Percentiles rank a stretch among this genome's conserved stretches.
Conservation (phyloP, 2,797 vertebrate genomes). For the Numenius phaeopus region DNA sequence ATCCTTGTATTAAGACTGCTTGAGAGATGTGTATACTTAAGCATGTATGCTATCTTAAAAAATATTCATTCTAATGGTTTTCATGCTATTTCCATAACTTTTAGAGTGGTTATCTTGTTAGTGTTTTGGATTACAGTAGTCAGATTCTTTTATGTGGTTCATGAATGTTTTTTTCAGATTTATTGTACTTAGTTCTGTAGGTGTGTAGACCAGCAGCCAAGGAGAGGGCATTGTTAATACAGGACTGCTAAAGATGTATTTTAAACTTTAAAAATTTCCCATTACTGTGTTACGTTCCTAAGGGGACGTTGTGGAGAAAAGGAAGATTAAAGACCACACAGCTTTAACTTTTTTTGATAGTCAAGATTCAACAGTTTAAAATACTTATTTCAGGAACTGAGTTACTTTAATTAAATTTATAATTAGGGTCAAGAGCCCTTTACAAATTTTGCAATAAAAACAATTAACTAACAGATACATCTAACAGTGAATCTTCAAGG, state of each 20-base stretch:
- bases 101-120: neutral
- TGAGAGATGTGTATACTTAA: neutral
- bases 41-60: neutral
- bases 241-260: neutral
- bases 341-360: neutral
- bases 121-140: neutral
- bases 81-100: neutral
- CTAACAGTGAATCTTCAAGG: neutral
- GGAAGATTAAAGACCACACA: neutral
- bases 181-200: neutral
- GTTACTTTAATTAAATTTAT: neutral
- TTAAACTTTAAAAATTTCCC: neutral
- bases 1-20: neutral
- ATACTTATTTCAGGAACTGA: neutral
- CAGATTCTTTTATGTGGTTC: neutral
- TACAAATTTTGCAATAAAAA: neutral
- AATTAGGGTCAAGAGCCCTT: neutral
- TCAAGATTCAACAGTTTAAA: neutral
- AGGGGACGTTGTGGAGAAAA: accelerated
- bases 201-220: neutral
- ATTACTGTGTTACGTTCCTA: neutral
- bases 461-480: neutral
- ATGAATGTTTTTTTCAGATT: neutral
- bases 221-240: neutral
- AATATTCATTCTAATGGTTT: neutral